Evolutionary conservation across 2,113 vertebrate species (phyloP).

Genomic region (Sisor rabdophorus): DNA sequence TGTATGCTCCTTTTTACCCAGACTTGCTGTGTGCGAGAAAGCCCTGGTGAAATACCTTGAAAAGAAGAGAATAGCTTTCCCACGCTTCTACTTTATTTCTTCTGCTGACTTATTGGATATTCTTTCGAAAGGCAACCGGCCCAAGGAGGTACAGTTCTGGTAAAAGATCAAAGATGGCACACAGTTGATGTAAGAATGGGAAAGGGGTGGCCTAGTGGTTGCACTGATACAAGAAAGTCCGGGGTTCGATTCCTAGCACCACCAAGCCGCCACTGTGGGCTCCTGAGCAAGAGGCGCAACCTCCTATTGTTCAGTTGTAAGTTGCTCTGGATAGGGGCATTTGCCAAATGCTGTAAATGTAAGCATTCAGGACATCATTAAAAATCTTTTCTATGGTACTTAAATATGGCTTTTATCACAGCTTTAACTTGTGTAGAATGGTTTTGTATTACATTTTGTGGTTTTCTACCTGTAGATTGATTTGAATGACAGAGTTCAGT

Average conservation of each 20-base stretch:
- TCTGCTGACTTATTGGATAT: conserved; percentile 78
- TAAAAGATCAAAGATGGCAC: neutral
- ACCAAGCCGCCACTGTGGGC: no score
- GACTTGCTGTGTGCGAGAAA: conserved; percentile 78
- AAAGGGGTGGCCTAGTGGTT: no score
- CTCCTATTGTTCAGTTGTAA: no score
- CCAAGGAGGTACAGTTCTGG: conserved; percentile 64
- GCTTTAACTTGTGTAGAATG: neutral
- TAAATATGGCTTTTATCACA: neutral
- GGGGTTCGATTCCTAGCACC: no score
- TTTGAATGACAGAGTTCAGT: conserved; percentile 10
- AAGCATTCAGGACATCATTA: neutral
- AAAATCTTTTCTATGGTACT: neutral
- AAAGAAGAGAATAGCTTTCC: conserved; percentile 74
- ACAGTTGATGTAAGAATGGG: neutral
- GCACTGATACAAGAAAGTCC: no score
- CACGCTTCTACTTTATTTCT: conserved; percentile 77
- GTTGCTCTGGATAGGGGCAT: no score
- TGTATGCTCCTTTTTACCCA: conserved; percentile 44
- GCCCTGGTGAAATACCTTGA: conserved; percentile 75
- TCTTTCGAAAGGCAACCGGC: conserved; percentile 73
- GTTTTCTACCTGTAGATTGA: neutral
- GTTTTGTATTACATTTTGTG: neutral
- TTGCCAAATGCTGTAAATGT: no score
- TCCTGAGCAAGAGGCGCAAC: no score